These are phyloP conservation scores for Oreochromis tanganicae DNA, from an alignment of 2,113 vertebrate genomes.

Conservation along the genomic window DNA sequence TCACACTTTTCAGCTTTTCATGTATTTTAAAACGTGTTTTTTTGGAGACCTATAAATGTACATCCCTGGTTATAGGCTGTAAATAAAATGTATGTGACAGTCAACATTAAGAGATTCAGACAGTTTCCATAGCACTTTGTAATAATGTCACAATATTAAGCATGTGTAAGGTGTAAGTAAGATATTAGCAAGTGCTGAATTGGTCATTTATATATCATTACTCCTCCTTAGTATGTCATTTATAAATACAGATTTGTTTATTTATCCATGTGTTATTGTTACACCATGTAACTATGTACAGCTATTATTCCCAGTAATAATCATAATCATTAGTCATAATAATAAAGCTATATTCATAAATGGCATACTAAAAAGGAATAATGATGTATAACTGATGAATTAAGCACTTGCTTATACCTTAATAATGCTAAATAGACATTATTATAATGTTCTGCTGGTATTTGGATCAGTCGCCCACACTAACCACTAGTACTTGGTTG, in stretches of 20 bases:
- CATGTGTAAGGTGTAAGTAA: not conserved
- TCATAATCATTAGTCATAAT: not conserved
- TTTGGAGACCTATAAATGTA: too few relatives aligned
- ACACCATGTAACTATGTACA: not conserved
- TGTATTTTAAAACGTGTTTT: not conserved
- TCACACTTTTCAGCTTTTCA: not conserved
- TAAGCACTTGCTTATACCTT: not conserved
- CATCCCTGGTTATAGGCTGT: not conserved
- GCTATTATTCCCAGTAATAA: not conserved
- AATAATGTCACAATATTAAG: not conserved
- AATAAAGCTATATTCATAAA: not conserved
- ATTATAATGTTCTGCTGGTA: not conserved
- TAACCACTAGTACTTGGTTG: not conserved
- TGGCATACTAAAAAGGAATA: not conserved
- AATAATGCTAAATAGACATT: not conserved
- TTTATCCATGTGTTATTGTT: not conserved
- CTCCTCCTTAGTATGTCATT: not conserved
- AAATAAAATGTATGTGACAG: not conserved
- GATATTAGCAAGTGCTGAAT: not conserved
- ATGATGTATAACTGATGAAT: not conserved
- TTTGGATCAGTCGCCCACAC: not conserved
- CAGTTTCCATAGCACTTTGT: rapidly evolving
- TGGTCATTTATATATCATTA: not conserved
- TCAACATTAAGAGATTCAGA: not conserved
- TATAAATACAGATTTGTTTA: not conserved